Conservation (phyloP, 2,888 invertebrate species). For the Agriopis marginaria region DNA sequence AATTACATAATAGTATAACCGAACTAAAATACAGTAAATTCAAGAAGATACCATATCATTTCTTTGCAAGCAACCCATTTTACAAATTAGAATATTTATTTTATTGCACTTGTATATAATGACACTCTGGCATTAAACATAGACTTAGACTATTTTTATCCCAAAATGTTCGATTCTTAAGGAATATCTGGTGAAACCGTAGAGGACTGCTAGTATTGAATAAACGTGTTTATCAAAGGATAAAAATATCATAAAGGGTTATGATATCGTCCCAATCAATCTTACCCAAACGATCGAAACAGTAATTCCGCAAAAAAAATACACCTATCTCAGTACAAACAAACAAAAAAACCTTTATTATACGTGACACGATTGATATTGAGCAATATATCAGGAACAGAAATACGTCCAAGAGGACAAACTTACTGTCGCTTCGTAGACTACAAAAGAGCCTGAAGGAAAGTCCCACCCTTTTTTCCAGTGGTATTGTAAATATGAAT, state of each 20-base stretch:
- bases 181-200: too few species aligned
- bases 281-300: not conserved
- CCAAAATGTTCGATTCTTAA: too few species aligned
- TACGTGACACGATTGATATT: constrained; percentile 43
- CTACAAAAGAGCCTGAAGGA: constrained; percentile 28
- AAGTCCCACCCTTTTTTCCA: constrained; percentile 26
- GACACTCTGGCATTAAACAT: too few species aligned
- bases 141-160: too few species aligned
- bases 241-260: not conserved
- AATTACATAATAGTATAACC: too few species aligned
- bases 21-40: too few species aligned
- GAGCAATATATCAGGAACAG: constrained; percentile 42
- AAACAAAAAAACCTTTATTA: not conserved
- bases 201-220: too few species aligned
- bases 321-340: constrained; percentile 2
- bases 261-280: not conserved
- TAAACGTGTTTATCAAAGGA: not conserved
- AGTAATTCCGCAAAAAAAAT: not conserved
- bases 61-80: too few species aligned
- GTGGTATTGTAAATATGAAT: constrained; percentile 41
- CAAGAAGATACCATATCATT: too few species aligned
- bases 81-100: too few species aligned
- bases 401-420: constrained; percentile 41
- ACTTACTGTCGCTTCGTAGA: constrained; percentile 45
- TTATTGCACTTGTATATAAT: too few species aligned